Conservation (phyloP, 2,888 invertebrate genomes). For the Pristionchus entomophagus region DNA sequence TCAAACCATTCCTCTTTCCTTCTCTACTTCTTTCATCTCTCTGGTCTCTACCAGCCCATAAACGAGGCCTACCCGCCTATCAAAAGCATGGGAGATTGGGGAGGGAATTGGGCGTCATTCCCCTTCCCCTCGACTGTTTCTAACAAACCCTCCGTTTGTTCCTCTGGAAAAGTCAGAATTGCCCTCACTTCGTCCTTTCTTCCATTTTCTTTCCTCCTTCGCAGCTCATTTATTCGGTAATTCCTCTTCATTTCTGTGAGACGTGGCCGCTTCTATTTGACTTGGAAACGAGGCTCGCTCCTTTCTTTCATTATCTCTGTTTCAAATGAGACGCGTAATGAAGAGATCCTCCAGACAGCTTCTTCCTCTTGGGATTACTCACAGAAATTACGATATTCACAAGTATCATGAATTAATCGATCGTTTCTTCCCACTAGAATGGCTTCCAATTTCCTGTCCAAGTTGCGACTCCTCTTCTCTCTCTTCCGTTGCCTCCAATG, state of each 20-base stretch:
- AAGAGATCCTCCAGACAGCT: constrained; percentile 18
- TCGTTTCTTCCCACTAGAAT: too few relatives aligned
- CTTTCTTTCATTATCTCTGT: constrained; percentile 40
- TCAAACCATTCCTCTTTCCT: neutral
- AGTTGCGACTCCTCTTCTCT: neutral
- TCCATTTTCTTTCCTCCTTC: neutral
- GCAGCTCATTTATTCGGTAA: constrained; percentile 3
- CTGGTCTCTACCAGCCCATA: neutral
- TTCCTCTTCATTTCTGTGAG: constrained; percentile 30
- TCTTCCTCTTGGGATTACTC: neutral
- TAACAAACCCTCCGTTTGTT: neutral
- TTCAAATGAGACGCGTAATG: constrained; percentile 17
- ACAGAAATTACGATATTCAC: too few relatives aligned
- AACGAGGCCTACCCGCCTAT: neutral
- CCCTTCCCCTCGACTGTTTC: neutral
- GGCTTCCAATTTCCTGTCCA: constrained; percentile 23
- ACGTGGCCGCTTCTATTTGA: constrained; percentile 16
- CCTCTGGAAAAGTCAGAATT: neutral
- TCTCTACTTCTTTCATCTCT: neutral
- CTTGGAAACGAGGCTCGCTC: constrained; percentile 3
- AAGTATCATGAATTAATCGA: too few relatives aligned
- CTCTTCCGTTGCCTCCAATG: neutral
- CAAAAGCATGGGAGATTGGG: constrained; percentile 27
- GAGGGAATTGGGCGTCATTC: neutral
- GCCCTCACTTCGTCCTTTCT: neutral